phyloP scores from a whole-genome alignment of 2,113 vertebrate genomes.

The Periophthalmodon schlosseri region DNA sequence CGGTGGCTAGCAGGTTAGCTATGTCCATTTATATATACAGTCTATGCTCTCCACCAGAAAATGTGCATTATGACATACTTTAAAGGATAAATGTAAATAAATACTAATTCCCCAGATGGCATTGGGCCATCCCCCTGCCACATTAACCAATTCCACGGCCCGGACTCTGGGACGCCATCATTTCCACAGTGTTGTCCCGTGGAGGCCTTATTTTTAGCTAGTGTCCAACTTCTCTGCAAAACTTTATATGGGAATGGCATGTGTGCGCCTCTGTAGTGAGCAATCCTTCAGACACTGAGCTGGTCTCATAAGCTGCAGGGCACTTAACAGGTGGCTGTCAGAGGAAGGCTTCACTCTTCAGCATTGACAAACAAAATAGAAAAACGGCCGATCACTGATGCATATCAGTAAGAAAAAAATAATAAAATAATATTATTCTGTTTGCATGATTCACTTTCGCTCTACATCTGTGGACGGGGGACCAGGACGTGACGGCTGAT shows the following conservation, averaged over 20 bases:
- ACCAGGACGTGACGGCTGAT: no score
- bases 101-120: background rate
- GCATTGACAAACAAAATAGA: background rate
- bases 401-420: background rate
- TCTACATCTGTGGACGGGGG: no score
- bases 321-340: constrained; percentile 64
- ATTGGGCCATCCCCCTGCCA: background rate
- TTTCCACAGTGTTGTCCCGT: constrained; percentile 28
- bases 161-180: constrained; percentile 31
- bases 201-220: constrained; percentile 75
- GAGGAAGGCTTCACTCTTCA: constrained; percentile 26
- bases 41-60: no score
- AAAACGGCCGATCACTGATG: background rate
- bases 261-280: constrained; percentile 39
- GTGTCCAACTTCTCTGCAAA: constrained; percentile 56
- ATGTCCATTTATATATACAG: no score
- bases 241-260: constrained; percentile 78
- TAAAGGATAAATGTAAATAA: background rate
- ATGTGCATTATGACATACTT: no score
- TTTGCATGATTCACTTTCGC: no score
- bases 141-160: background rate
- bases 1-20: no score
- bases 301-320: constrained; percentile 26
- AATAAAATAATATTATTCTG: no score
- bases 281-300: constrained; percentile 46